Conservation (phyloP, 2,888 invertebrate genomes). For the Timema cristinae region DNA sequence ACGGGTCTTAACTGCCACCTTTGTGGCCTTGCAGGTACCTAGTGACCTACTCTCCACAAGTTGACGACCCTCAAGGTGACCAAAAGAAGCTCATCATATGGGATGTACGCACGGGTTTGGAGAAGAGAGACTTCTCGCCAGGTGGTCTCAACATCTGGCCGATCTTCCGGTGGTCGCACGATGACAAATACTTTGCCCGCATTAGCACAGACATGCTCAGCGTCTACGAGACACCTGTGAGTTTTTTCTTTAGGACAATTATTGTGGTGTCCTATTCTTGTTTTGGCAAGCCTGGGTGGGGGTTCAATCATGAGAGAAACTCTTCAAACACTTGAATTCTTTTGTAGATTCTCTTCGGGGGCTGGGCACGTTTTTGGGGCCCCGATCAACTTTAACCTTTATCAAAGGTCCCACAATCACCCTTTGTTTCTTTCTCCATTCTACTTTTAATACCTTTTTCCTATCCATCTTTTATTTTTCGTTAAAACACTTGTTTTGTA, state of each 20-base stretch:
- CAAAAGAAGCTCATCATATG: constrained; percentile 89
- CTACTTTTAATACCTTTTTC: no score
- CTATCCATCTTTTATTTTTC: no score
- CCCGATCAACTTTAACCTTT: no score
- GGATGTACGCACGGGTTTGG: constrained; percentile 93
- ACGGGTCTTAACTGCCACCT: no score
- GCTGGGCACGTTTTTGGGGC: neutral
- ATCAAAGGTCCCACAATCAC: no score
- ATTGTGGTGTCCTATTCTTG: constrained; percentile 8
- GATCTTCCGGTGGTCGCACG: constrained; percentile 95
- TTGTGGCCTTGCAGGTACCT: constrained; percentile 58
- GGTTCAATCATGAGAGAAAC: no score
- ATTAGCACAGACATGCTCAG: constrained; percentile 80
- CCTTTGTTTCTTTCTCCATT: no score
- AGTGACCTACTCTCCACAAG: constrained; percentile 87
- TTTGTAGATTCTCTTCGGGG: no score
- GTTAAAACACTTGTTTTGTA: no score
- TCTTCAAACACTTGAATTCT: no score
- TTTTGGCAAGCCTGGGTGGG: no score
- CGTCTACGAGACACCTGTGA: constrained; percentile 89
- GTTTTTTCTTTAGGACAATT: constrained; percentile 32
- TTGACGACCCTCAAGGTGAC: constrained; percentile 47
- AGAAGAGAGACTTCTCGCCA: constrained; percentile 85
- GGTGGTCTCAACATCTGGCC: constrained; percentile 77
- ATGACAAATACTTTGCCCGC: constrained; percentile 91